Evolutionary conservation across 2,888 invertebrate genomes (phyloP), one percentile per base, ranked within the genome.

Genomic region (Patella caerulea): DNA sequence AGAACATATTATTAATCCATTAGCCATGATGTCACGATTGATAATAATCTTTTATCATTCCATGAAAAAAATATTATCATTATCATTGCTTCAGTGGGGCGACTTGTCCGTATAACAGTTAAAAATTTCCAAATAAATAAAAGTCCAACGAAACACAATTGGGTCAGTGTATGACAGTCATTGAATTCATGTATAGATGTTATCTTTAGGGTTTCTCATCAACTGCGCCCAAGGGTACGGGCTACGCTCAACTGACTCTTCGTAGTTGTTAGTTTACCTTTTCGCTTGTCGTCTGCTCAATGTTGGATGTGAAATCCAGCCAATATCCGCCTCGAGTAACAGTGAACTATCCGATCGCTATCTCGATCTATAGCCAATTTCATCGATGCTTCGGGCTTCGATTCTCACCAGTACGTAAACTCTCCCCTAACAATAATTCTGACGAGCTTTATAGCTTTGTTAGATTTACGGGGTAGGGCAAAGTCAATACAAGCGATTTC

Each of bases 141-240:
- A 45, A 45, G 45, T 45, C 45, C 45, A 45, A 45, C 45, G 45
- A 45, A 45, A 45, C 45, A 45, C 65, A 65, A 65, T 65, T 65
- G 65, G 65, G 65, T 65, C 65, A 65, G 19, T 24, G 65, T 65
- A 65, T 65, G 65, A 65, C 65, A 65, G 24, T 65, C 65, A 65
- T 24, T 65, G 24, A 65, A 65, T 24, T 24, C 19, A 14, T 65
- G 19, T 65, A 24, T 65, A 24, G 65, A 65, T 65, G 65, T 65
- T 65, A 65, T 65, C 65, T 24, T 65, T 65, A 65, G 65, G 65
- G 65, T 65, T 65, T 65, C 65, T 65, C 65, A 14, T 65, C 65
- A 24, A 24, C 65, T 65, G 19, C 5, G 65, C 65, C 65, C 65
- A 24, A 65, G 65, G 65, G 65, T 65, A 65, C 65, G 65, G 24